Base-by-base conservation (phyloP, 2,113 vertebrate species). In the Scopus umbretta region DNA sequence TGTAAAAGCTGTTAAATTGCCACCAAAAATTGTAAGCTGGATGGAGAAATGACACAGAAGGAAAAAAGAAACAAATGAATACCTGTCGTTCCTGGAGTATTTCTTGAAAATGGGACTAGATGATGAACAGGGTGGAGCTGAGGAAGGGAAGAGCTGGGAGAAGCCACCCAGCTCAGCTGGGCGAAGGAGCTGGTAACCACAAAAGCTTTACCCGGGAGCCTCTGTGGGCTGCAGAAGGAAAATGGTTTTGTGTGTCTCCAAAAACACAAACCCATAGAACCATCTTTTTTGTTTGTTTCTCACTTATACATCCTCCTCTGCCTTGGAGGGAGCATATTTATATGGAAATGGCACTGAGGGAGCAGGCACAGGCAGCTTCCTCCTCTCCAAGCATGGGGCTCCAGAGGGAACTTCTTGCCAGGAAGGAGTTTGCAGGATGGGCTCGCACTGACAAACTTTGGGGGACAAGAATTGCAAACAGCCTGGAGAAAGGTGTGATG, bases 1-100 rank as follows among this genome's bases (percentile, higher is more conserved):
- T 95, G 93, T 96, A 96, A 85, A 96, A 78, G 90, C 94, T 94
- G 73, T 89, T 92, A 93, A 94, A 93, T 97, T 96, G 86, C 92
- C 17, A n/a, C 86, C 79, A 92, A 78, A 89, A 93, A 96, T 92
- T 84, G 94, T 88, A 55, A 71, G 81, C 32, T 80, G 94, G 70
- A 96, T 92, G 62, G 87, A 89, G 91, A 97, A 97, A 97, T 97
- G 88, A 94, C 62, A 95, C 9, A n/a, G 79, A 58, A 47, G 47
- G 70, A 65, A 53, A 72, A 55, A 53, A 74, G 63, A 93, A 86
- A 49, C 34, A 81, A 93, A 96, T 80, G 74, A 80, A 63, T 78
- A 72, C 61, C 91, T 92, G 92, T 86, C 47, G 16, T 88, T 92
- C 82, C 49, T 79, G 62, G 38, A 89, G 75, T 59, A 61, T 32